Base-by-base conservation (phyloP, 2,113 vertebrate species). In the Tychaedon coryphoeus region DNA sequence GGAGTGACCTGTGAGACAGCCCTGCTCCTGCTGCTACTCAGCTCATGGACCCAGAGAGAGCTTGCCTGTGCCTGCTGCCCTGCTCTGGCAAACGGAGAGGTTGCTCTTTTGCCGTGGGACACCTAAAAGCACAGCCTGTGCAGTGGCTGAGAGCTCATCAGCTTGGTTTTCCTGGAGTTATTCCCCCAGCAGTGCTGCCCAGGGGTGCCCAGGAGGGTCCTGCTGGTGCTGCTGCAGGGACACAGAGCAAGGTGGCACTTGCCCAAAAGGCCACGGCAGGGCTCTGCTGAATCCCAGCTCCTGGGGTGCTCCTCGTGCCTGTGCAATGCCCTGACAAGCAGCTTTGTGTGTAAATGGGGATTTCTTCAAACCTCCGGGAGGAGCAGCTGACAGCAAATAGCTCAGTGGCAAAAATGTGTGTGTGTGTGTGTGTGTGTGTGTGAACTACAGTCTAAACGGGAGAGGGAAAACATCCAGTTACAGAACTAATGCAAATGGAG, bases 401-500 rank as follows among this genome's bases (percentile, higher is more conserved):
- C 57, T 81, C 20, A 31, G 73, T 87, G 87, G 65, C 61, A 82
- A 64, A 90, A 89, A 69, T 70, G 51, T 60, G 29, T 71, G 20
- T 65, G 19, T 77, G 90, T 38, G 69, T 76, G 69, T 53, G 26
- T 64, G 40, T 67, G 40, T 60, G 19, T 89, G n/a, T 94, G 88
- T 77, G 90, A 95, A 61, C 47, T 75, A 72, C 69, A 79, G 84
- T 42, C 84, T 72, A n/a, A 93, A 89, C 1, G 14, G 61, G 75
- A 95, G 87, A 92, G 77, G 62, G 74, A 92, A 95, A 95, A 91
- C 85, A 92, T 95, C 89, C 93, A 95, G 87, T 93, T 95, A 92
- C 1, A 34, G 94, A 93, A 92, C 77, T 95, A 72, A 95, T 93
- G 87, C 90, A 95, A 89, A 89, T 94, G 77, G 71, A 87, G 80